A percentile compares a stretch with the other conserved stretches of the same genome.
phyloP scores from a whole-genome alignment of 2,113 vertebrate species.

The Syngnathus typhle region DNA sequence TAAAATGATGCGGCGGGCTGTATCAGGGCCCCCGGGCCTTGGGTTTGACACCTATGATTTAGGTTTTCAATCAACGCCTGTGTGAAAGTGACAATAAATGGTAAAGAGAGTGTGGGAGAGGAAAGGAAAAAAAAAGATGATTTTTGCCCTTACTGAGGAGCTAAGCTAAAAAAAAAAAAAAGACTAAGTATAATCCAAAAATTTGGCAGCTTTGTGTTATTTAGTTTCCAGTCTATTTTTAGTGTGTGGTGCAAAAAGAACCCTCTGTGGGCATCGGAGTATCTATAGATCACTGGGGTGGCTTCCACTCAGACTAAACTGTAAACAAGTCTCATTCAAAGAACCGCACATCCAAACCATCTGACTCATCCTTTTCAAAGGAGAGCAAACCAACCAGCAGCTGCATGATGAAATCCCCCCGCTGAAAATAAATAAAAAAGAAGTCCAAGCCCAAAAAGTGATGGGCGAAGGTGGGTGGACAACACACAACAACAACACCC shows the following conservation, averaged over 20 bases:
- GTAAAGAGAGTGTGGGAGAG: too few relatives aligned
- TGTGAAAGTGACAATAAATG: too few relatives aligned
- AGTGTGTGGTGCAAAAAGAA: conserved; percentile 57
- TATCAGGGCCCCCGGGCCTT: too few relatives aligned
- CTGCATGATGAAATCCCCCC: conserved; percentile 43
- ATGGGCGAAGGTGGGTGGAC: conserved; percentile 62
- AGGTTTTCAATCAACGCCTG: too few relatives aligned
- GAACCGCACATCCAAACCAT: conserved; percentile 41
- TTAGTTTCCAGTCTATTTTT: conserved; percentile 66
- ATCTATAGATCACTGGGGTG: conserved; percentile 57
- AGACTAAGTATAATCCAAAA: conserved; percentile 47
- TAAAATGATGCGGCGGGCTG: too few relatives aligned
- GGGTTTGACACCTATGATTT: too few relatives aligned
- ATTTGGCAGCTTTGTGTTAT: conserved; percentile 51
- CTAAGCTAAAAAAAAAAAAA: background rate
- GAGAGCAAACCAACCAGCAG: conserved; percentile 47
- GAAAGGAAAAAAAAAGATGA: too few relatives aligned
- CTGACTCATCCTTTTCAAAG: conserved; percentile 54
- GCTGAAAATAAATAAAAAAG: conserved; percentile 34
- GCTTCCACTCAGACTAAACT: conserved; percentile 51
- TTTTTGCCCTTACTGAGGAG: background rate
- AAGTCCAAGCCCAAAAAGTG: conserved; percentile 34
- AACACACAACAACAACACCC: conserved; percentile 58
- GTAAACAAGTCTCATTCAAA: conserved; percentile 63
- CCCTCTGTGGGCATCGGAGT: conserved; percentile 53